Evolutionary conservation across 2,888 invertebrate species (phyloP), one percentile per base, ranked within the genome.

Genomic region (Hoplodrina blanda): DNA sequence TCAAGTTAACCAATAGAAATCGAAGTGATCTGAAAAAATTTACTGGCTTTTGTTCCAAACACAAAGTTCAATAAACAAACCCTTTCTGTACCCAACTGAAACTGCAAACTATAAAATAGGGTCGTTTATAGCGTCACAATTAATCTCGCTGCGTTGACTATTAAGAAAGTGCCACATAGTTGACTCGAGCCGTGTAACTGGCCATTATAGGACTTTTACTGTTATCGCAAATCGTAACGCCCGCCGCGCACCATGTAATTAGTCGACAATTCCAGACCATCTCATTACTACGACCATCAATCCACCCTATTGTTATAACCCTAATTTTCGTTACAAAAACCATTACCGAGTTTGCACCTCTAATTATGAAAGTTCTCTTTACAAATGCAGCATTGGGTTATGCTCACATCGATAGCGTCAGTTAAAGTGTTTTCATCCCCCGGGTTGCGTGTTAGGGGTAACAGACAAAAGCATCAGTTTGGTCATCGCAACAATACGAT

Each of bases 191-290:
- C 88, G 87, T 91, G 91, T 89, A 88, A 88, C 83, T 82, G 77
- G 84, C 91, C 92, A 93, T 95, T 94, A 95, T 87, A 88, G 85
- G 86, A 91, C 91, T 94, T 95, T 96, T 94, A 95, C 92, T 94
- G 93, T 95, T 95, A 95, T 95, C 92, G 92, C 90, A 87, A 91
- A 94, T 94, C 91, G 94, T 93, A 92, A 93, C 87, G 86, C 83
- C 88, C 89, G 90, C 88, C 87, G 87, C 82, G 85, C 89, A 89
- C 90, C 88, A 88, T 92, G 92, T 94, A 94, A 95, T 95, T 95
- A 95, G 92, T 85, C 86, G 84, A 87, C 92, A 91, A 91, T 91
- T 89, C 88, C 88, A 84, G 56, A 84, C 82, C 86, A 85, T 87
- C 83, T 87, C 87, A 91, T 88, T 85, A 87, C 78, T 69, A 54